Base-by-base conservation (phyloP, 1,140 invertebrate species). In the Drosophila repletoides region DNA sequence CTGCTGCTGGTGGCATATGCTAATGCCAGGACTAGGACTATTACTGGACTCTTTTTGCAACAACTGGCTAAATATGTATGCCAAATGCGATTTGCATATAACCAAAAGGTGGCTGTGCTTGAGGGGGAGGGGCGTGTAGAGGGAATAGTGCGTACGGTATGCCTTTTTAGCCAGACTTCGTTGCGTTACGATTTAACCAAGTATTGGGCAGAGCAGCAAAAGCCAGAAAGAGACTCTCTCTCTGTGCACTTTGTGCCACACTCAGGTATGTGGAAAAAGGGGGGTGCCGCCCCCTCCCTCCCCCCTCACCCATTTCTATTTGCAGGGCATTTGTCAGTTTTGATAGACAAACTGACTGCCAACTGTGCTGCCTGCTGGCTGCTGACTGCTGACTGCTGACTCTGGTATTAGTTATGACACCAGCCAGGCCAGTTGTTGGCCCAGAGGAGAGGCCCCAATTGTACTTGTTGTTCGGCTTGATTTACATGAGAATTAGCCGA, bases 21-120 rank as follows among this genome's bases (percentile, higher is more conserved):
- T 74, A 79, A 86, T 84, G 74, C 38, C 65, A 29, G 41, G 48
- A n/a, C n/a, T n/a, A n/a, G n/a, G n/a, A 14, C 64, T 53, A 49
- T 61, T 38, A 58, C 52, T 59, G 66, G 59, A 67, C 63, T 36
- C 36, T 51, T 51, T 51, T 69, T 61, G 55, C 73, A 83, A 83
- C 77, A 69, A 70, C 73, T 71, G 65, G 10, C 79, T 64, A 86
- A 79, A 84, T 75, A 84, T 84, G 70, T 84, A 86, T 86, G 75
- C 71, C 80, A 84, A 79, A 84, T 84, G 80, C 67, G 80, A 86
- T 86, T 84, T 84, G 72, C 79, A 84, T 84, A 84, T 79, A 84
- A 86, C 80, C n/a, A n/a, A n/a, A n/a, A n/a, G n/a, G n/a, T n/a
- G n/a, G 74, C 68, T 71, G 52, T 72, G 55, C 63, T 51, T 48